Evolutionary conservation across 1,140 invertebrate species (phyloP), one percentile per base, ranked within the genome.

Genomic region (Macrobrachium rosenbergii): DNA sequence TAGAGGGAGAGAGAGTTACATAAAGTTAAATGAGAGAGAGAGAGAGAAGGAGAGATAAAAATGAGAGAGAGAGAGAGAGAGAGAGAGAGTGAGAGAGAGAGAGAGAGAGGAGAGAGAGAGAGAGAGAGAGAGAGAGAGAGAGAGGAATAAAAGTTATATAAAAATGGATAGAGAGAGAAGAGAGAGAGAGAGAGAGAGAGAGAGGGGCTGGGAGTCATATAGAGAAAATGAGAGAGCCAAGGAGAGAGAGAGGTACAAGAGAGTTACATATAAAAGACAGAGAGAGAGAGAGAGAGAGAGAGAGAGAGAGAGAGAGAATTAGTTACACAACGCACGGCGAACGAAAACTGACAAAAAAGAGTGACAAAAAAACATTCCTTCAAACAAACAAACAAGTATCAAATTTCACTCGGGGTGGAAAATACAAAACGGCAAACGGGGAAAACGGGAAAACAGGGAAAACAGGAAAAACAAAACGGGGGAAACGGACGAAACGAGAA

Each of bases 31-130:
- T n/a, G 0, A 69, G 64, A 69, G 0, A 69, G 64, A 3, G 0
- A 69, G 16, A 60, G 58, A 80, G n/a, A 80, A 62, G 62, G 21
- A 80, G 60, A 80, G 60, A 80, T 45, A 52, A 45, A 17, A 77
- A 21, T 23, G 52, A 79, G 45, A 77, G 45, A 77, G 45, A 77
- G 45, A 77, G 45, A 77, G 45, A 77, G 45, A 77, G 45, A n/a
- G 17, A 23, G 10, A 59, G 59, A 45, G 59, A 60, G 19, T 16
- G 52, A 73, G 17, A 23, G 69, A 73, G 16, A 16, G 69, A 73
- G 69, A 73, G 21, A 73, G 16, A 73, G 69, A 23, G 14, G 45
- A 43, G 43, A 19, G 21, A 43, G 21, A 72, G 12, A n/a, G 43
- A n/a, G 69, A n/a, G 69, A 72, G 43, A 11, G 16, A 72, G 14